Conservation (phyloP, 2,113 vertebrate genomes). For the Carettochelys insculpta region DNA sequence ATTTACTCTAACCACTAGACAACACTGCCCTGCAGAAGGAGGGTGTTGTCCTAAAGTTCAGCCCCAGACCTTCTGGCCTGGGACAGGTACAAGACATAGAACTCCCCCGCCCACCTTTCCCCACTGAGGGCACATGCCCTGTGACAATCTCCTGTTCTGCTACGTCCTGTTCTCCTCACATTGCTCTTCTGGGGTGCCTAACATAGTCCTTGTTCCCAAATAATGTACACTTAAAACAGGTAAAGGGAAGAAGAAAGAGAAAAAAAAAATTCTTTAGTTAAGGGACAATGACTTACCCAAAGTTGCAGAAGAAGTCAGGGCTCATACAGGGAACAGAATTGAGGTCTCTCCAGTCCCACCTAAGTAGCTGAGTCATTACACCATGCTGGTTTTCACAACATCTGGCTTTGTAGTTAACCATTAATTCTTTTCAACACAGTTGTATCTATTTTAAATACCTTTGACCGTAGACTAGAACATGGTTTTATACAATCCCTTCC, state of each 20-base stretch:
- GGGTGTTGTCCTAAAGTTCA: too few relatives aligned
- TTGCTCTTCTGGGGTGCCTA: not conserved
- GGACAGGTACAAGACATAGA: too few relatives aligned
- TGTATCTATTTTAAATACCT: not conserved
- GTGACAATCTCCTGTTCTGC: too few relatives aligned
- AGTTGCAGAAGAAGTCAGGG: not conserved
- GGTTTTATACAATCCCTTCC: not conserved
- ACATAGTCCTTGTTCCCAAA: not conserved
- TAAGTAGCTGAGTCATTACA: not conserved
- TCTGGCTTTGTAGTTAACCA: not conserved
- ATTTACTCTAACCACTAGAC: too few relatives aligned
- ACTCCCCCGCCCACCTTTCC: too few relatives aligned
- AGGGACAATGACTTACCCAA: not conserved
- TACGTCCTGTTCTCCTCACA: not conserved
- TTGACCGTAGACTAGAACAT: not conserved
- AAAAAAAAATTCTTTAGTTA: too few relatives aligned
- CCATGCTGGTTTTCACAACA: not conserved
- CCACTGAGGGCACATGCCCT: too few relatives aligned
- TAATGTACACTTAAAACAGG: not conserved
- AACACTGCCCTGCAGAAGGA: too few relatives aligned
- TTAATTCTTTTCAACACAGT: not conserved
- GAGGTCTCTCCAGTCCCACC: not conserved
- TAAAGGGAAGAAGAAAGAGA: not conserved
- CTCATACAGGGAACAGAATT: slow-evolving; percentile 34
- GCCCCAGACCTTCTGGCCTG: too few relatives aligned